Evolutionary conservation across 2,797 vertebrate species (phyloP), one percentile per base, ranked within the genome.

Genomic region (Antrozous pallidus): DNA sequence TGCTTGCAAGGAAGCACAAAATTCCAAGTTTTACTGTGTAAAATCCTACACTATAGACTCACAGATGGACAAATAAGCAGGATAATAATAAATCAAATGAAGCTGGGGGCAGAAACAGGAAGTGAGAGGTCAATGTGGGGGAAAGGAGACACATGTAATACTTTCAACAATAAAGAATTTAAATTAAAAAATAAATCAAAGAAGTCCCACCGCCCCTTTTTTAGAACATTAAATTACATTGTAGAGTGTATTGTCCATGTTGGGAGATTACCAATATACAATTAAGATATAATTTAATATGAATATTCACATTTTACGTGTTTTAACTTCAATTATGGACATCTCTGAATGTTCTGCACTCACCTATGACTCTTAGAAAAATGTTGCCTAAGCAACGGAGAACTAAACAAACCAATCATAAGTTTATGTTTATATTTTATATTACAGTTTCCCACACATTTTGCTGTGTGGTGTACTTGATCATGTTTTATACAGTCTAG

Each of bases 1-100:
- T 96, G 83, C 94, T 93, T 88, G 65, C 93, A 95, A 95, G 91
- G 87, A 96, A 96, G 93, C 95, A 92, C 67, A 95, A 95, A 95
- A 93, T 88, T 92, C 58, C 78, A 91, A 97, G 84, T 93, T 96
- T 92, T 85, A 88, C 95, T 95, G 47, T 79, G 74, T 67, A 94
- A 90, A 95, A 91, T 67, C 67, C 74, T 84, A 69, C 56, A 86
- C 40, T 36, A 77, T 8, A 91, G 70, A 42, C 56, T 40, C 65
- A 93, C 85, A 95, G 90, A 96, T 78, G 51, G 84, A 90, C 78
- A 95, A 88, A 96, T 88, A 91, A 90, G 38, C 40, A 45, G 38
- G n/a, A 81, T 88, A 95, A 80, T 75, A 36, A 81, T 65, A 61
- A 75, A 61, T 7, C 79, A 45, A 91, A 79, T 42, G 22, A 93